Evolutionary conservation across 2,888 invertebrate species (phyloP).

Genomic region (Noctua janthe): DNA sequence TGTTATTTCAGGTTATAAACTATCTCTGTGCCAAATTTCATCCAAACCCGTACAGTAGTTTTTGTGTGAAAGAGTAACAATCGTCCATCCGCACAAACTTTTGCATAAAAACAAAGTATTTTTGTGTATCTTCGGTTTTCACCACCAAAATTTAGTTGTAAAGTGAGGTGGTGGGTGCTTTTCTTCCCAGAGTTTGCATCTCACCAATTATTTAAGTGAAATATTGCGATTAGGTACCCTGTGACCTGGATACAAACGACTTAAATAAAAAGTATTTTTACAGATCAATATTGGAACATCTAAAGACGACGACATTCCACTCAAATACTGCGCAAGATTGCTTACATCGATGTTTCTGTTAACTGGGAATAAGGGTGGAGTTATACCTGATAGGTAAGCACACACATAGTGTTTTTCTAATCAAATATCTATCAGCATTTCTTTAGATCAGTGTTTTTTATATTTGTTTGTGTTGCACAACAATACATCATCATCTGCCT

Average conservation of each 20-base stretch:
- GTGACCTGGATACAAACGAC: background rate
- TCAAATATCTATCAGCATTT: background rate
- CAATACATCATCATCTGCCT: too few species aligned
- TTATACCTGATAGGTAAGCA: conserved; percentile 92
- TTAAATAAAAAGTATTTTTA: conserved; percentile 74
- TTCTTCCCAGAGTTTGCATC: too few species aligned
- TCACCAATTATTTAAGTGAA: too few species aligned
- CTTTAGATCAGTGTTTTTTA: background rate
- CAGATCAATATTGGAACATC: conserved; percentile 92
- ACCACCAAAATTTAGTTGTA: too few species aligned
- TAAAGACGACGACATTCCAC: conserved; percentile 91
- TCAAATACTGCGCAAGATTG: conserved; percentile 93
- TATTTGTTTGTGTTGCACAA: too few species aligned
- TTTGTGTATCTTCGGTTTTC: too few species aligned
- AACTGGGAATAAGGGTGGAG: conserved; percentile 91
- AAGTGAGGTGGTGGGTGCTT: too few species aligned
- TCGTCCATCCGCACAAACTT: too few species aligned
- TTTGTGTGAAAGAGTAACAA: background rate
- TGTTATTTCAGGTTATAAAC: background rate
- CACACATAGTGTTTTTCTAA: background rate
- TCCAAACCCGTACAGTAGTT: background rate
- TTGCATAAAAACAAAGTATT: too few species aligned
- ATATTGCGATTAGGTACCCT: background rate
- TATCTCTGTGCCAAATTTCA: too few species aligned
- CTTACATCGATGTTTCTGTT: conserved; percentile 94